Conservation (phyloP, 2,888 invertebrate genomes). For the Andrena trimmerana region DNA sequence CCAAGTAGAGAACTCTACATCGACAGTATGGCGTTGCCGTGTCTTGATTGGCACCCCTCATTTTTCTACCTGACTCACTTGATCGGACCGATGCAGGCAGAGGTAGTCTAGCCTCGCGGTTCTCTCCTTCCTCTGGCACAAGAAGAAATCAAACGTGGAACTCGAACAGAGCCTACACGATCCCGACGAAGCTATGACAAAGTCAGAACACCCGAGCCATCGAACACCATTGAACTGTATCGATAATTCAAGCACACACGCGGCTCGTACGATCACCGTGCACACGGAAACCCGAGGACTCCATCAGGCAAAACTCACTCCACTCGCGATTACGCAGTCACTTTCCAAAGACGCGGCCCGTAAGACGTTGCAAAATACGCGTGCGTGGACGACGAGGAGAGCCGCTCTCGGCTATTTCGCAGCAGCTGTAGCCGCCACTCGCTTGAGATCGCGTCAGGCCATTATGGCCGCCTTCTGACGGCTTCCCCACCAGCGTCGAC, state of each 20-base stretch:
- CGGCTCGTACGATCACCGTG: constrained; percentile 2
- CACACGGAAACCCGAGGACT: constrained; percentile 52
- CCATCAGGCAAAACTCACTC: constrained; percentile 62
- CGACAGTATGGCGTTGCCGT: constrained; percentile 98
- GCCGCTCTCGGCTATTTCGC: constrained; percentile 74
- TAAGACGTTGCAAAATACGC: constrained; percentile 68
- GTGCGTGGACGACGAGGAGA: constrained; percentile 65
- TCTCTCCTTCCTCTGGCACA: background rate
- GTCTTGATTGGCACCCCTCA: constrained; percentile 85
- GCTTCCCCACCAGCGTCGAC: constrained; percentile 46
- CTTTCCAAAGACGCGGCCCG: constrained; percentile 68
- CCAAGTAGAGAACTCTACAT: constrained; percentile 98
- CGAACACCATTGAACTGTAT: constrained; percentile 26
- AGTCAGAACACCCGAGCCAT: constrained; percentile 28
- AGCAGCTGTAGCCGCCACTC: constrained; percentile 80
- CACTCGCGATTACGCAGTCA: constrained; percentile 72
- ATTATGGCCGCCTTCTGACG: constrained; percentile 80
- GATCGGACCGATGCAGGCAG: constrained; percentile 8
- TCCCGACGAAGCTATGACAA: background rate
- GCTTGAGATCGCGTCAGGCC: constrained; percentile 78
- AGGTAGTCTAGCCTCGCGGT: background rate
- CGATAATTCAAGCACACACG: constrained; percentile 17
- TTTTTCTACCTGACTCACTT: constrained; percentile 55
- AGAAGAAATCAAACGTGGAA: background rate
- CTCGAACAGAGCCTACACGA: background rate